Conservation (phyloP, 2,888 invertebrate genomes). For the Heteromurus nitidus region DNA sequence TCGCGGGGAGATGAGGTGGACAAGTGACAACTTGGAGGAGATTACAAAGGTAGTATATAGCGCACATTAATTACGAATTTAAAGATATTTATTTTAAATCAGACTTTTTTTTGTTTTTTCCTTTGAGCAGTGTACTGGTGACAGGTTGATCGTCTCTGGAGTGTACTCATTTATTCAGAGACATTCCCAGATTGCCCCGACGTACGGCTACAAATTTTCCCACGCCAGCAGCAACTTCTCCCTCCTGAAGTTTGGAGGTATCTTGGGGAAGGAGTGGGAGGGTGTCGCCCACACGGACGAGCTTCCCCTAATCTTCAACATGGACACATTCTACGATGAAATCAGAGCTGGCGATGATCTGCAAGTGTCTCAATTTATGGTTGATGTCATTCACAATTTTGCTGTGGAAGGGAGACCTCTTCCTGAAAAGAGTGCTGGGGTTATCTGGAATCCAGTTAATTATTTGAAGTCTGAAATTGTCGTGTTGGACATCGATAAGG, state of each 20-base stretch:
- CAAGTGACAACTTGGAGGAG: slow-evolving; percentile 32
- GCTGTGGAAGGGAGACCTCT: slow-evolving; percentile 63
- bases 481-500: slow-evolving; percentile 63
- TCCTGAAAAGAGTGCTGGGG: too few relatives aligned
- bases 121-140: slow-evolving; percentile 63
- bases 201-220: slow-evolving; percentile 65
- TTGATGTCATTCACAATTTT: slow-evolving; percentile 66
- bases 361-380: slow-evolving; percentile 64
- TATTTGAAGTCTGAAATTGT: slow-evolving; percentile 60
- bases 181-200: slow-evolving; percentile 66
- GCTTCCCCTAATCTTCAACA: slow-evolving; percentile 56
- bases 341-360: slow-evolving; percentile 53
- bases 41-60: slow-evolving; percentile 37
- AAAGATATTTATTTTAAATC: background rate
- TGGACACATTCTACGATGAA: slow-evolving; percentile 50
- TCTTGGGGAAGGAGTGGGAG: slow-evolving; percentile 66
- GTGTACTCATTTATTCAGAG: slow-evolving; percentile 59
- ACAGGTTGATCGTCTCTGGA: slow-evolving; percentile 61
- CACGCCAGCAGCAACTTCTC: slow-evolving; percentile 46
- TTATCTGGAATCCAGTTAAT: slow-evolving; percentile 67
- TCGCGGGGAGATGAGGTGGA: slow-evolving; percentile 41
- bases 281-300: slow-evolving; percentile 63
- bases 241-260: slow-evolving; percentile 46
- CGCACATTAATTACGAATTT: background rate
- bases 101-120: background rate